Evolutionary conservation across 2,113 vertebrate species (phyloP).

Genomic region (Piprites chloris): DNA sequence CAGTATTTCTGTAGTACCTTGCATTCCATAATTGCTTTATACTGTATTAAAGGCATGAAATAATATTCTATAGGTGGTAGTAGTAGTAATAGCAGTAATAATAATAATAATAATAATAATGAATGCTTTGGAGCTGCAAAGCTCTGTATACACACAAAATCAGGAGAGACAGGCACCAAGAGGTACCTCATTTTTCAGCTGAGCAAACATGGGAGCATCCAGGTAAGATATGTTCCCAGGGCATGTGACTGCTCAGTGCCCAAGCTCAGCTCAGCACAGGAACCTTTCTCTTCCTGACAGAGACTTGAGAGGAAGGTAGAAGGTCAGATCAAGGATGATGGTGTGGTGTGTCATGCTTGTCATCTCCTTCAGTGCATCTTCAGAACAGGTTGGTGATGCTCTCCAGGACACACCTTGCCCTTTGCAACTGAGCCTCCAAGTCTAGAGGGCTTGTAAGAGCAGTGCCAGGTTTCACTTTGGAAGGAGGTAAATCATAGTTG

Average conservation of each 20-base stretch:
- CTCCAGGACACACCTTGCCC: not conserved
- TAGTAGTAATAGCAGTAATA: not conserved
- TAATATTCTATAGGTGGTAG: not conserved
- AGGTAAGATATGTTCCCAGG: not conserved
- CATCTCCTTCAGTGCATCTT: accelerated
- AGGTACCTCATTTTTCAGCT: not conserved
- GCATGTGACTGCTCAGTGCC: not conserved
- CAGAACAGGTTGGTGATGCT: not conserved
- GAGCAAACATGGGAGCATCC: accelerated
- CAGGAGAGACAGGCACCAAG: not conserved
- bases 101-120: not conserved
- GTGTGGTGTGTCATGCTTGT: accelerated
- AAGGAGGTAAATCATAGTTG: not conserved
- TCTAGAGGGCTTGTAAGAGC: not conserved
- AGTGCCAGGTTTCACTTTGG: not conserved
- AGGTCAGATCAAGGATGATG: not conserved
- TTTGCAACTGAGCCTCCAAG: not conserved
- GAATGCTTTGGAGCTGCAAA: not conserved
- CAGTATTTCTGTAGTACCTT: slow-evolving; percentile 11
- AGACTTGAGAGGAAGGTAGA: not conserved
- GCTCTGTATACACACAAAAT: not conserved
- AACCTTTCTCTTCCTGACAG: not conserved
- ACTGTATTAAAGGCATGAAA: slow-evolving; percentile 19
- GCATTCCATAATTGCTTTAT: slow-evolving; percentile 47
- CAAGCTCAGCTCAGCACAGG: not conserved